A percentile compares a stretch with the other conserved stretches of the same genome.
These are phyloP conservation scores for Lepidochitona cinerea DNA, from an alignment of 2,888 invertebrate species.

Conservation along the genomic window DNA sequence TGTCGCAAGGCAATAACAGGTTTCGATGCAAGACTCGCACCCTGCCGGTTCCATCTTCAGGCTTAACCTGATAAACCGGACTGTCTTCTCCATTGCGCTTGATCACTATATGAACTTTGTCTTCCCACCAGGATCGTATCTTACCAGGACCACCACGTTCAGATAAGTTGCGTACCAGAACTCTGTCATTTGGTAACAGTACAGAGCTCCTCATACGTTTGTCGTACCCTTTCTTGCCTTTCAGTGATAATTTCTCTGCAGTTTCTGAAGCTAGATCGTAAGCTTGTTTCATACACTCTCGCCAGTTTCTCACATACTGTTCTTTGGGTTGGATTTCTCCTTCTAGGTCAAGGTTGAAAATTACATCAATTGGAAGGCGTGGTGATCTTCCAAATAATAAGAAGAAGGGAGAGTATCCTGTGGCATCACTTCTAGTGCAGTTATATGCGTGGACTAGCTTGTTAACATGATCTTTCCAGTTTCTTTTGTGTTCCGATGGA, in stretches of 20 bases:
- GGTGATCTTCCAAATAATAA: constrained; percentile 4
- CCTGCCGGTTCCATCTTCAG: neutral
- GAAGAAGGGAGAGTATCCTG: neutral
- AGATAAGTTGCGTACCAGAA: neutral
- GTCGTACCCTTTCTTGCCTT: neutral
- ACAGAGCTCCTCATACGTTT: neutral
- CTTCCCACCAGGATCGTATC: neutral
- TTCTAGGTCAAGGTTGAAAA: neutral
- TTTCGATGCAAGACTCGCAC: constrained; percentile 4
- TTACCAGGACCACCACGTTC: constrained; percentile 10
- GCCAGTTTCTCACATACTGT: neutral
- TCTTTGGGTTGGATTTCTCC: neutral
- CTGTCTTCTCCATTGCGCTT: neutral
- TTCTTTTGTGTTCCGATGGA: too few relatives aligned
- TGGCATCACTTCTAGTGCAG: constrained; percentile 2
- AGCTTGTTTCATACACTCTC: neutral
- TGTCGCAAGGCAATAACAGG: neutral
- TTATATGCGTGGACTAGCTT: constrained; percentile 6
- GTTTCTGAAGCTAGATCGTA: neutral
- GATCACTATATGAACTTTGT: neutral
- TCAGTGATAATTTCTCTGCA: neutral
- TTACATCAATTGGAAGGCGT: constrained; percentile 3
- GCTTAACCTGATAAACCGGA: neutral
- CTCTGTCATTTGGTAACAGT: neutral
- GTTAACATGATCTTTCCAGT: constrained; percentile 9